Conservation (phyloP, 1,140 invertebrate species). For the Drosophila virilis region DNA sequence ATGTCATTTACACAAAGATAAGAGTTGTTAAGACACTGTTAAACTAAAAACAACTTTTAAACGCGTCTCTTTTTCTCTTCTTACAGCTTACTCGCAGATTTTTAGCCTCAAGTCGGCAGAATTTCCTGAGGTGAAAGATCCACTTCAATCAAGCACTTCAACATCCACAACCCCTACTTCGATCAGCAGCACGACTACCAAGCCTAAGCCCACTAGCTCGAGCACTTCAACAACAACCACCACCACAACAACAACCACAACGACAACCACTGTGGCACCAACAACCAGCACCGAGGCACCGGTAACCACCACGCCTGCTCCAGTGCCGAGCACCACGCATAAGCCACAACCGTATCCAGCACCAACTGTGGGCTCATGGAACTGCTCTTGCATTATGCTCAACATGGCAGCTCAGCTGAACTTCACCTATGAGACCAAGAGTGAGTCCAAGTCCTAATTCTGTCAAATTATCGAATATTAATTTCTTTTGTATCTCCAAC, state of each 20-base stretch:
- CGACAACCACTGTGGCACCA: conserved; percentile 24
- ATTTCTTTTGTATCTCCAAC: neutral
- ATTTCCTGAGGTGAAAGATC: conserved; percentile 16
- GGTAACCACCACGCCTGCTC: conserved; percentile 59
- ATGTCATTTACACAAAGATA: conserved; percentile 1
- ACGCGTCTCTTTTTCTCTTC: neutral
- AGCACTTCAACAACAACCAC: conserved; percentile 26
- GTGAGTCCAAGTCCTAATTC: conserved; percentile 48
- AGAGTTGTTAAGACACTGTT: neutral
- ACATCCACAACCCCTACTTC: conserved; percentile 31
- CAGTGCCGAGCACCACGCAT: conserved; percentile 56
- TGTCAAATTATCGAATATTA: neutral
- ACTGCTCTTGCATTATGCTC: conserved; percentile 86
- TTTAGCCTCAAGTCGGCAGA: conserved; percentile 43
- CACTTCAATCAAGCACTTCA: conserved; percentile 22
- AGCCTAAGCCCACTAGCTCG: conserved; percentile 27
- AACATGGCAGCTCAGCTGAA: conserved; percentile 88
- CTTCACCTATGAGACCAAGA: conserved; percentile 85
- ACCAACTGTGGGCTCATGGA: conserved; percentile 86
- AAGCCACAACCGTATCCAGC: conserved; percentile 83
- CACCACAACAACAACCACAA: conserved; percentile 34
- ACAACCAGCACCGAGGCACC: conserved; percentile 44
- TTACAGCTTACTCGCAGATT: conserved; percentile 56
- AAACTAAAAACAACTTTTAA: neutral
- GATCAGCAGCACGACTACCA: conserved; percentile 16